These are phyloP conservation scores for Tragelaphus oryx DNA, from an alignment of 2,797 vertebrate species.

Conservation along the genomic window DNA sequence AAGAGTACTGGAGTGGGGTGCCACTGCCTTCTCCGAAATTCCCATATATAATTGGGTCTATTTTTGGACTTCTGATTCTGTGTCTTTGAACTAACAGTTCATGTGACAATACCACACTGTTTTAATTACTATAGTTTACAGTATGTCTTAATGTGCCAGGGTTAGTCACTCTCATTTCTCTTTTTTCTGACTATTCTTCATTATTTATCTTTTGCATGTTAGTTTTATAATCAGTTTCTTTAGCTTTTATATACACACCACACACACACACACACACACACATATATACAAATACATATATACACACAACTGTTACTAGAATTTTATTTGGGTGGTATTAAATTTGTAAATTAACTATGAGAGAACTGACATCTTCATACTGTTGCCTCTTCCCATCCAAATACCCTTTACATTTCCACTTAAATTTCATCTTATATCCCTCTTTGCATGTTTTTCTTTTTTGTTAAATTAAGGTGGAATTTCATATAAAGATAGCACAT, in stretches of 20 bases:
- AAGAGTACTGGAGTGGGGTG: too few species aligned
- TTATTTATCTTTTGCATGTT: not conserved
- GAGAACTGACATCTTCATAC: not conserved
- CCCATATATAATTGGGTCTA: not conserved
- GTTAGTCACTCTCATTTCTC: not conserved
- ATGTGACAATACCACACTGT: not conserved
- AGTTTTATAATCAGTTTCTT: not conserved
- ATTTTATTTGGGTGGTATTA: not conserved
- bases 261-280: not conserved
- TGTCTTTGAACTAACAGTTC: not conserved
- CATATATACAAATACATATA: not conserved
- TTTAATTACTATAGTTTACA: not conserved
- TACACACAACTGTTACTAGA: not conserved
- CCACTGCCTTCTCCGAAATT: not conserved
- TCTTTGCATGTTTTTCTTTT: not conserved
- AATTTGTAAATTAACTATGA: not conserved
- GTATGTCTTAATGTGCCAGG: not conserved
- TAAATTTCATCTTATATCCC: not conserved
- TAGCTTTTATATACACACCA: not conserved
- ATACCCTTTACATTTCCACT: not conserved
- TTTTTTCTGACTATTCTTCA: not conserved
- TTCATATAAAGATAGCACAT: not conserved
- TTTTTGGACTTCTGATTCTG: constrained; percentile 15
- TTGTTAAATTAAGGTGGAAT: not conserved
- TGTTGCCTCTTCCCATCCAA: not conserved